Evolutionary conservation across 2,797 vertebrate genomes (phyloP).

Genomic region (Scolopax bukidnonensis): DNA sequence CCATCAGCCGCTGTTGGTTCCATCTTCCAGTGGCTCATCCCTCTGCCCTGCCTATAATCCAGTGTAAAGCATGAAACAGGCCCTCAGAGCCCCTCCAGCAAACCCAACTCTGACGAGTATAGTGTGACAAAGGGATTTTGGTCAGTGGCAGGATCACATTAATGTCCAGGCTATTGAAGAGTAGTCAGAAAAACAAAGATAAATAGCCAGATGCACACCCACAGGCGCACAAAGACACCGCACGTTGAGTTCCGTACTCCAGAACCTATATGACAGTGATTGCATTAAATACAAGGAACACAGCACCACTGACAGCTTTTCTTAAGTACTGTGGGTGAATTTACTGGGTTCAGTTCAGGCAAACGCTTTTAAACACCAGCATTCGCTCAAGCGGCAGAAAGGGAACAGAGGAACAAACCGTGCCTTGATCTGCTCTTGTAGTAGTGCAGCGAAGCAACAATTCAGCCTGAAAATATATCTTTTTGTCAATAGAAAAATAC

Average conservation of each 20-base stretch:
- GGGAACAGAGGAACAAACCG: neutral
- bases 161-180: neutral
- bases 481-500: neutral
- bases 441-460: neutral
- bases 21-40: neutral
- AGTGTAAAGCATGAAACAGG: neutral
- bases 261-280: neutral
- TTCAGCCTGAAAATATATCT: neutral
- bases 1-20: neutral
- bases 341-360: neutral
- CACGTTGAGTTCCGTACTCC: accelerated
- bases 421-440: neutral
- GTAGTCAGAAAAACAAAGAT: neutral
- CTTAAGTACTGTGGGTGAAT: neutral
- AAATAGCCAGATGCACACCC: neutral
- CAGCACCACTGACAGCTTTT: neutral
- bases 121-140: neutral
- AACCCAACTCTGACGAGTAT: neutral
- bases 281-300: neutral
- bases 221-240: neutral
- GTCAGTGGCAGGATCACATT: accelerated
- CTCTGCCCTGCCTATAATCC: neutral
- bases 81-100: neutral
- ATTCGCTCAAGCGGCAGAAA: neutral
- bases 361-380: slow-evolving; percentile 5